Base-by-base conservation (phyloP, 2,888 invertebrate genomes). In the Drosophila pegasa region DNA sequence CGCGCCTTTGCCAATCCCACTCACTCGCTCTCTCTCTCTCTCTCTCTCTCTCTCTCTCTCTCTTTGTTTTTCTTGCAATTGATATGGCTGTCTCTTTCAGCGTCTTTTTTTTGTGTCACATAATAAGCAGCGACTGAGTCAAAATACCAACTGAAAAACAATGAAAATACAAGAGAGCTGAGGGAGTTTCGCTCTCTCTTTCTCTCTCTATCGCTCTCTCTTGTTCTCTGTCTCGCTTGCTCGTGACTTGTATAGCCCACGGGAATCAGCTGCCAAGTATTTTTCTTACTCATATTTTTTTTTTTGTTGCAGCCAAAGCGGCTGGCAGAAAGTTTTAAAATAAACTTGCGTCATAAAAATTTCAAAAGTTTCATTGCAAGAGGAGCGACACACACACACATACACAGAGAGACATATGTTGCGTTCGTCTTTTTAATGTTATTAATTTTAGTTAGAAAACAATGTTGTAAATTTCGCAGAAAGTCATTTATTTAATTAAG, bases 321-420 rank as follows among this genome's bases (percentile, higher is more conserved):
- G 79, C 82, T 77, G 77, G 78, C 41, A 64, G 47, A 83, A 87
- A 86, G 79, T 82, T 86, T 79, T 71, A 80, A 81, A 83, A 79
- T 80, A 79, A 87, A 81, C 81, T 87, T 87, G 80, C 72, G 76
- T 88, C 86, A 86, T 86, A 87, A 81, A 82, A 87, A 75, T 81
- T 75, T 79, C 69, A 81, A 86, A 86, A 83, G 67, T 81, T 82
- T 79, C 75, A 66, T 71, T 63, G 70, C 70, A 62, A 62, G 27
- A 59, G 52, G 48, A 74, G 62, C 47, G 38, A 12, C 56, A 60
- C 56, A 57, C 45, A 55, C 47, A 63, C 62, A 50, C 27, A 62
- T 29, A 41, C 14, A 22, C 14, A 57, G 14, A 38, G 10, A 38
- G 7, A 45, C 40, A 56, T 70, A 62, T 74, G 61, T 52, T 48